Evolutionary conservation across 2,113 vertebrate genomes (phyloP).

Genomic region (Hippocampus comes): DNA sequence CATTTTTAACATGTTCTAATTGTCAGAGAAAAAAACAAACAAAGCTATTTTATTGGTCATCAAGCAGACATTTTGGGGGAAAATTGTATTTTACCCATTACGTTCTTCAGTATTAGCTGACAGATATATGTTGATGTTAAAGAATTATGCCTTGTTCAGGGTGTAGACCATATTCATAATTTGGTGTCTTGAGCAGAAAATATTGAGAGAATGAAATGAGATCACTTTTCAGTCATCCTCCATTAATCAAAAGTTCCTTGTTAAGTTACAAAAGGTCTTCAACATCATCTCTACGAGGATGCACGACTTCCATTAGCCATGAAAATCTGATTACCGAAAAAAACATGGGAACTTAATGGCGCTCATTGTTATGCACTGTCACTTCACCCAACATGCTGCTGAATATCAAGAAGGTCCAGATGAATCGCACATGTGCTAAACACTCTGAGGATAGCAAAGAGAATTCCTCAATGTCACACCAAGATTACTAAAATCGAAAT

Average conservation of each 20-base stretch:
- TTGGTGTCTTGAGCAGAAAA: not conserved
- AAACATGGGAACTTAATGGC: constrained; percentile 57
- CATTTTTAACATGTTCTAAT: not conserved
- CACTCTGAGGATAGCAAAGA: constrained; percentile 37
- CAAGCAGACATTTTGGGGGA: not conserved
- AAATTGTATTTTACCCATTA: not conserved
- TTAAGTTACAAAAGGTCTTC: constrained; percentile 31
- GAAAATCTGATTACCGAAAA: constrained; percentile 55
- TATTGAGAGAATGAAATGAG: not conserved
- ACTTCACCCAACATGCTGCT: constrained; percentile 55
- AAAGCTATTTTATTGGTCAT: not conserved
- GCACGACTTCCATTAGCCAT: constrained; percentile 41
- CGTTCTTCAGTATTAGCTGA: not conserved
- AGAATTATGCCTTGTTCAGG: too few relatives aligned
- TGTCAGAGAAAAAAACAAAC: not conserved
- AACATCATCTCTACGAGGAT: constrained; percentile 42
- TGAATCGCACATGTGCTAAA: constrained; percentile 55
- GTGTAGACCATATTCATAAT: not conserved
- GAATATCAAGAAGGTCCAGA: constrained; percentile 65
- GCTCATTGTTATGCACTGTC: constrained; percentile 67
- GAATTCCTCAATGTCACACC: constrained; percentile 44
- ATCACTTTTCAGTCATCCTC: not conserved
- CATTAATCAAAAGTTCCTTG: constrained; percentile 10
- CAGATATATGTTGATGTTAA: not conserved
- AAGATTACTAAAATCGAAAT: constrained; percentile 49